A percentile compares a stretch with the other conserved stretches of the same genome.
Evolutionary conservation across 2,797 vertebrate species (phyloP).

Genomic region (Prionace glauca): DNA sequence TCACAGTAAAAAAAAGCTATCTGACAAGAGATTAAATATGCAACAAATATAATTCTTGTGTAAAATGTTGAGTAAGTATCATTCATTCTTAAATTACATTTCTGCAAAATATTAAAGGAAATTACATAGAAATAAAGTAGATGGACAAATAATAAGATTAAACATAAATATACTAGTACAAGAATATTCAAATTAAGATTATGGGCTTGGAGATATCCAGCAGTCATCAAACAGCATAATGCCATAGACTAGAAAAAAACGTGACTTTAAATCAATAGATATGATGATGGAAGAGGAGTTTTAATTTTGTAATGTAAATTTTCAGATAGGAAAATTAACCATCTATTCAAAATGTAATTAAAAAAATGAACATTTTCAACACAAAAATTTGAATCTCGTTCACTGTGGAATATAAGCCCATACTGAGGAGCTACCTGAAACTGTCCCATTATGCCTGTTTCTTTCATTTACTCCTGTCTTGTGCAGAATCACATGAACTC

Average conservation of each 20-base stretch:
- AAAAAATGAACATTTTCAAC: not conserved
- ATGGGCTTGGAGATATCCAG: not conserved
- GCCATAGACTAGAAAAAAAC: not conserved
- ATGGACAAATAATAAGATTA: constrained; percentile 13
- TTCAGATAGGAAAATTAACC: not conserved
- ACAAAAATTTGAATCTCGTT: not conserved
- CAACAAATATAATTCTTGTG: constrained; percentile 7
- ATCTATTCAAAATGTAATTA: not conserved
- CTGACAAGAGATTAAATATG: not conserved
- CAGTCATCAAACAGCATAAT: not conserved
- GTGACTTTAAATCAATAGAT: not conserved
- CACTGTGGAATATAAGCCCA: not conserved
- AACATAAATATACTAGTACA: not conserved
- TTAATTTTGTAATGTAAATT: constrained; percentile 3
- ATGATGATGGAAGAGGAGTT: not conserved
- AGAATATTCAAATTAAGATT: not conserved
- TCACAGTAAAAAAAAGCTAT: not conserved
- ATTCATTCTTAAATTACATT: not conserved
- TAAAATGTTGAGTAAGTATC: not conserved
- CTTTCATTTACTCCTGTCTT: not conserved
- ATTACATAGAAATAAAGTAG: not conserved
- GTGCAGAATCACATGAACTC: not conserved
- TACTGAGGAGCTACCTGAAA: not conserved
- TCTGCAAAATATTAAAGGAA: not conserved
- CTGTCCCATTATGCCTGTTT: not conserved